Percentiles rank a stretch among this genome's conserved stretches.
phyloP scores from a whole-genome alignment of 2,888 invertebrate genomes.

The Agrypnus murinus region DNA sequence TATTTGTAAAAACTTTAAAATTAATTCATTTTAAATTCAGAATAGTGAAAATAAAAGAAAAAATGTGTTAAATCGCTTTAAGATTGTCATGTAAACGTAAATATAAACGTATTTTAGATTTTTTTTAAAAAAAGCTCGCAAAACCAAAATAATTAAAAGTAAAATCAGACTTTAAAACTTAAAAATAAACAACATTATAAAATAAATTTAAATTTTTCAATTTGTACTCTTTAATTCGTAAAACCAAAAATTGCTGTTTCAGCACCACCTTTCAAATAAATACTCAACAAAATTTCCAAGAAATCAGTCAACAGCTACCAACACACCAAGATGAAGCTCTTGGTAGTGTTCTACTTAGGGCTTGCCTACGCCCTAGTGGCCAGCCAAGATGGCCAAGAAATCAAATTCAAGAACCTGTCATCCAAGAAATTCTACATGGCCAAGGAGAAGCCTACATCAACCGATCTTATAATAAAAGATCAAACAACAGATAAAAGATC shows the following conservation, averaged over 20 bases:
- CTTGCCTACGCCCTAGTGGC: conserved; percentile 42
- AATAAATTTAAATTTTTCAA: not conserved
- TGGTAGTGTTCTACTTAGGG: conserved; percentile 40
- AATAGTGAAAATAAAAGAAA: no score
- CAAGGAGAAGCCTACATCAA: not conserved
- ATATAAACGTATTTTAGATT: no score
- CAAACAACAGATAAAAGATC: conserved; percentile 31
- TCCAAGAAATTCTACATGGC: conserved; percentile 16
- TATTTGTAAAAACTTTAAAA: no score
- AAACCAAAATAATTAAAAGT: no score
- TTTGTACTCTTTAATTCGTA: not conserved
- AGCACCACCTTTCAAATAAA: conserved; percentile 31
- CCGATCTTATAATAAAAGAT: not conserved
- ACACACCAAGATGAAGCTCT: conserved; percentile 49
- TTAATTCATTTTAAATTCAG: no score
- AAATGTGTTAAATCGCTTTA: conserved; percentile 14
- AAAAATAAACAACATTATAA: not conserved
- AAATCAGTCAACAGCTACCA: conserved; percentile 32
- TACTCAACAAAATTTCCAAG: not conserved
- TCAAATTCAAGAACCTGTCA: not conserved
- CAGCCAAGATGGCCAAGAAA: conserved; percentile 16
- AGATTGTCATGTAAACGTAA: conserved; percentile 10
- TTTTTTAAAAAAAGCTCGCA: no score
- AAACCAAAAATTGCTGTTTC: conserved; percentile 26
- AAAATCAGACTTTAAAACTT: no score